Percentiles rank a stretch among this genome's conserved stretches.
These are phyloP conservation scores for Drosophila borborema DNA, from an alignment of 2,888 invertebrate genomes.

Conservation along the genomic window DNA sequence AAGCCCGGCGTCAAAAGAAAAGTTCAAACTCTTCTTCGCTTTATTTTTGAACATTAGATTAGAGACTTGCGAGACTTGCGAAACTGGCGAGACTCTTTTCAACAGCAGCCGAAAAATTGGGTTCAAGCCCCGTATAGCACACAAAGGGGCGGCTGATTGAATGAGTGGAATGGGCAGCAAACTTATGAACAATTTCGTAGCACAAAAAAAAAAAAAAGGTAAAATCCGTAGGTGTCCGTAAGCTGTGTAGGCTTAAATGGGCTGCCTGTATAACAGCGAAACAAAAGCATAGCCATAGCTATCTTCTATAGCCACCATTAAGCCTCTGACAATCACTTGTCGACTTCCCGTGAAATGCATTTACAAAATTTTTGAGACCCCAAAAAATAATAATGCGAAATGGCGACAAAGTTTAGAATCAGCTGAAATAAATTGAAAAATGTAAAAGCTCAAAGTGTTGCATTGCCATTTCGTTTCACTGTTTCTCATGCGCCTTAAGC, in stretches of 20 bases:
- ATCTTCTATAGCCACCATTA: background rate
- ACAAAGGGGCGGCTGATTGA: slow-evolving; percentile 51
- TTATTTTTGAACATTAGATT: slow-evolving; percentile 57
- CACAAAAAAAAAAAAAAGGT: slow-evolving; percentile 17
- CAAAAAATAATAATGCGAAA: background rate
- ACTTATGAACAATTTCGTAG: slow-evolving; percentile 52
- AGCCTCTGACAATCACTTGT: slow-evolving; percentile 1
- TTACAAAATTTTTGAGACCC: slow-evolving; percentile 1
- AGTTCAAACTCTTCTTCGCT: slow-evolving; percentile 40
- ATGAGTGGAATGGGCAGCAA: slow-evolving; percentile 29
- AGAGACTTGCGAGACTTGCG: slow-evolving; percentile 46
- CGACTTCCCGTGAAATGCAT: background rate
- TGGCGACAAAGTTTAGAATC: background rate
- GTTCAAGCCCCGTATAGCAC: slow-evolving; percentile 21
- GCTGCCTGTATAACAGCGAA: background rate
- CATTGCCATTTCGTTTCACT: background rate
- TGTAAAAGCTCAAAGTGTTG: background rate
- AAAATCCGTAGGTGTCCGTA: slow-evolving; percentile 4
- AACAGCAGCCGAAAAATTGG: slow-evolving; percentile 30
- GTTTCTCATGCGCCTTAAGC: too few species aligned
- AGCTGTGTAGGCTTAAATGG: background rate
- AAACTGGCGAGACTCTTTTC: slow-evolving; percentile 8
- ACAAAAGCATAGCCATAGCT: background rate
- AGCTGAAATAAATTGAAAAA: background rate
- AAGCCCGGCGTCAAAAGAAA: slow-evolving; percentile 10